Percentiles rank a stretch among this genome's conserved stretches.
These are phyloP conservation scores for Heterodera filipjevi DNA, from an alignment of 2,888 invertebrate genomes.

Conservation along the genomic window DNA sequence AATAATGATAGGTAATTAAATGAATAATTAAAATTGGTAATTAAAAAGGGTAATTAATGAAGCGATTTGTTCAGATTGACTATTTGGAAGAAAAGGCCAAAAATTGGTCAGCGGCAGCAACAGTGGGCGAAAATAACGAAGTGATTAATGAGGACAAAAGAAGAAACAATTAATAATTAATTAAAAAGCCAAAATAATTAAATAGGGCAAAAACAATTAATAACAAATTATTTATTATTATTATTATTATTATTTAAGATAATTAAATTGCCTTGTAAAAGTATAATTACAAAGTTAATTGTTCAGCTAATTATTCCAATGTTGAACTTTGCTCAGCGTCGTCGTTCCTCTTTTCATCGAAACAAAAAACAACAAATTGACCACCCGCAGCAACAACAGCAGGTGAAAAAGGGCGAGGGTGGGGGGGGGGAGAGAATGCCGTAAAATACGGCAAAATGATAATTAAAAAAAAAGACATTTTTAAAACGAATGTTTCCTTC, in stretches of 20 bases:
- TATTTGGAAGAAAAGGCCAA: neutral
- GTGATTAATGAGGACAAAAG: too few species aligned
- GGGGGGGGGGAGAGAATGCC: too few species aligned
- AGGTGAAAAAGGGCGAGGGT: too few species aligned
- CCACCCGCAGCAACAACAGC: neutral
- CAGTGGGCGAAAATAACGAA: constrained; percentile 7
- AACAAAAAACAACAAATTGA: neutral
- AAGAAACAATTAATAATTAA: too few species aligned
- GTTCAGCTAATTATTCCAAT: neutral
- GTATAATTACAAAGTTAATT: neutral
- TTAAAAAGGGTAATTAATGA: neutral
- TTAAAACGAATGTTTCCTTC: neutral
- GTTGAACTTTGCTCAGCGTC: neutral
- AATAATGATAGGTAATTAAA: neutral
- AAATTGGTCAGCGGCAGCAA: constrained; percentile 12
- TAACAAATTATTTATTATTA: too few species aligned
- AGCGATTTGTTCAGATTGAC: neutral
- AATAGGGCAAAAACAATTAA: neutral
- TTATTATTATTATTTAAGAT: too few species aligned
- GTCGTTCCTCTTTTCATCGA: neutral
- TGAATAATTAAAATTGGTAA: too few species aligned
- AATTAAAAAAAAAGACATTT: too few species aligned
- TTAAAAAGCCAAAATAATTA: too few species aligned
- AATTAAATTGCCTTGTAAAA: too few species aligned
- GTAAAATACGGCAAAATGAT: too few species aligned